Evolutionary conservation across 2,113 vertebrate species (phyloP).

Genomic region (Nesoenas mayeri): DNA sequence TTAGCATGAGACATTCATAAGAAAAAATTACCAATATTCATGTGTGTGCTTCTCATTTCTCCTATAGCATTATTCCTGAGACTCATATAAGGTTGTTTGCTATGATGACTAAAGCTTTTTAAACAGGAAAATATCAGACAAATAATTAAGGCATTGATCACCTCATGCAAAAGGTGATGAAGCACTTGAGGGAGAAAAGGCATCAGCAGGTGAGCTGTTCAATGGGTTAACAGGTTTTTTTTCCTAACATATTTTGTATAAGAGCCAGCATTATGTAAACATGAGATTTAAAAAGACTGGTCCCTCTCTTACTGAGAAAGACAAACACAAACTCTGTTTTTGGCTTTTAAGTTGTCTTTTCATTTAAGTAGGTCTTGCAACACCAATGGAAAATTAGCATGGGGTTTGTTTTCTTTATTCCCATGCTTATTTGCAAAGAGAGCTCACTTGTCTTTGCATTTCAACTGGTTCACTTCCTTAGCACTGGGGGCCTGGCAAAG

Average conservation of each 20-base stretch:
- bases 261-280: not conserved
- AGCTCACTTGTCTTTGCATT: slow-evolving; percentile 6
- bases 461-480: slow-evolving; percentile 29
- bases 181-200: not conserved
- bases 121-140: not conserved
- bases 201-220: not conserved
- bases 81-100: not conserved
- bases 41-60: not conserved
- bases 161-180: not conserved
- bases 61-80: not conserved
- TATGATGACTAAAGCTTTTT: not conserved
- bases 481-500: not conserved
- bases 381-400: not conserved
- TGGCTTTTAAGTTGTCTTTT: not conserved
- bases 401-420: not conserved
- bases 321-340: not conserved
- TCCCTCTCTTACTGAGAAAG: not conserved
- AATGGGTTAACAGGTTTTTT: not conserved
- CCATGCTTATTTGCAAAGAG: slow-evolving; percentile 15
- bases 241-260: not conserved
- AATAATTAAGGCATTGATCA: not conserved
- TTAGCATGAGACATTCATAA: not conserved
- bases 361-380: not conserved
- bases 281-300: not conserved
- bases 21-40: not conserved